Conservation (phyloP, 2,113 vertebrate genomes). For the Mesembrinibis cayennensis region DNA sequence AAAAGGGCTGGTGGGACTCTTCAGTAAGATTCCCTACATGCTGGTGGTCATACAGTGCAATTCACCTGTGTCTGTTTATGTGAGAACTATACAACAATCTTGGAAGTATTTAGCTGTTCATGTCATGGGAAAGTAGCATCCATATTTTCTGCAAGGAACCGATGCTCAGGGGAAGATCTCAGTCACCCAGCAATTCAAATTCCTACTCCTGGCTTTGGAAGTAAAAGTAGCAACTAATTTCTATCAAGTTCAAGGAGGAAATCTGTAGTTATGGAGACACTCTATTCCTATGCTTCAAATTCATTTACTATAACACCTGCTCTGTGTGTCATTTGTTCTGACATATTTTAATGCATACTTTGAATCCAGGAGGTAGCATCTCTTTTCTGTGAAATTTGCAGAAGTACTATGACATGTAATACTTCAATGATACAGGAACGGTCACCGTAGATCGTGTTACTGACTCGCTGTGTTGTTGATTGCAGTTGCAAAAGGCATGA, state of each 20-base stretch:
- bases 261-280: not conserved
- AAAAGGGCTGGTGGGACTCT: not conserved
- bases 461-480: not conserved
- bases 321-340: not conserved
- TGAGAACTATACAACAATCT: rapidly evolving
- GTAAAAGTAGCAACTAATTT: not conserved
- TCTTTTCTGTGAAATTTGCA: not conserved
- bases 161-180: not conserved
- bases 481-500: not conserved
- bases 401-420: too few species aligned
- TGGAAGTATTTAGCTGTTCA: not conserved
- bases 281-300: not conserved
- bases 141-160: not conserved
- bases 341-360: not conserved
- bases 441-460: not conserved
- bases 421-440: not conserved
- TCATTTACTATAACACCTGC: not conserved
- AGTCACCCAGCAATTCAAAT: not conserved
- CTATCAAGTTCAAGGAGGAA: not conserved
- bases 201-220: not conserved
- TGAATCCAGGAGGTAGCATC: not conserved
- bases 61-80: not conserved
- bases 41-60: not conserved
- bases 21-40: rapidly evolving
- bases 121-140: not conserved